Conservation (phyloP, 2,797 vertebrate genomes). For the Trematomus bernacchii region DNA sequence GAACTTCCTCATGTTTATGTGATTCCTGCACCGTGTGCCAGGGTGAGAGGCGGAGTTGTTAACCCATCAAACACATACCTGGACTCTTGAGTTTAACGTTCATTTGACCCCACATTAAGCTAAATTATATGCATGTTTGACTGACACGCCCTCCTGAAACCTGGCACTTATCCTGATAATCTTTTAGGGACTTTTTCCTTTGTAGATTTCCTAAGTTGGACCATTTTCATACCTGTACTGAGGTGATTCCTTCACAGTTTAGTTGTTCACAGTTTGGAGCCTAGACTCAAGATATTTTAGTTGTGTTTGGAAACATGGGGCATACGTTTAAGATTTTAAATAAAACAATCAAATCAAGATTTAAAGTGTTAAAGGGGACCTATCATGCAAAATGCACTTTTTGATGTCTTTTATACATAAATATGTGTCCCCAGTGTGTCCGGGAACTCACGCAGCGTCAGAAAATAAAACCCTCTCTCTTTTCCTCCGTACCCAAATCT, state of each 20-base stretch:
- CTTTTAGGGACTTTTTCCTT: background rate
- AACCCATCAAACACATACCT: background rate
- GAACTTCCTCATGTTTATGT: background rate
- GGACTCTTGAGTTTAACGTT: slow-evolving; percentile 20
- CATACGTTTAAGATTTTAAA: background rate
- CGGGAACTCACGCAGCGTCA: no score
- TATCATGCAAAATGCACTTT: no score
- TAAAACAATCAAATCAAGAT: background rate
- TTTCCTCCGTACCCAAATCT: no score
- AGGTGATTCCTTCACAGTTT: background rate
- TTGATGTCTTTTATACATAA: no score
- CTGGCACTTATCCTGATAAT: background rate
- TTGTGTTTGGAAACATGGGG: background rate
- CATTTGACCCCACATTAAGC: slow-evolving; percentile 13
- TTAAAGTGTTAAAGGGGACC: no score
- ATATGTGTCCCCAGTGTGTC: no score
- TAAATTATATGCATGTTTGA: background rate
- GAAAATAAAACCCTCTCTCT: no score
- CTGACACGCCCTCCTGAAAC: slow-evolving; percentile 17
- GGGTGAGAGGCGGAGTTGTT: no score
- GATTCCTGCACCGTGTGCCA: background rate
- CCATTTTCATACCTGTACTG: background rate
- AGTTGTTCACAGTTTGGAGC: background rate
- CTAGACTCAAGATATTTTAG: background rate
- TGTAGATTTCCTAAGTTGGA: background rate